These are phyloP conservation scores for Chlorops oryzae DNA, from an alignment of 1,140 invertebrate genomes.

Conservation along the genomic window DNA sequence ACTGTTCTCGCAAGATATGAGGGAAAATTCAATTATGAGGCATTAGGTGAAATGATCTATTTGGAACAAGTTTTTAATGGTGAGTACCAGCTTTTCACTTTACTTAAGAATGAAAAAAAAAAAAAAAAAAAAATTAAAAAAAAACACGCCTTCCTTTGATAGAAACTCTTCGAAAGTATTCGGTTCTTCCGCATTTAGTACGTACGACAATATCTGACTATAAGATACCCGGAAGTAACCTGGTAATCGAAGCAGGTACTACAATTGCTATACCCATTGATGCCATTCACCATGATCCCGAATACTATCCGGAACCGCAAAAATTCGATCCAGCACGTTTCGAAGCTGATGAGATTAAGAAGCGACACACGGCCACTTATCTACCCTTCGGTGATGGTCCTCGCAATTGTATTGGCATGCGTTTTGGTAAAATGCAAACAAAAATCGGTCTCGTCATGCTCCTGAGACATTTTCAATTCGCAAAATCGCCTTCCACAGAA, in stretches of 20 bases:
- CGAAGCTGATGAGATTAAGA: conserved; percentile 47
- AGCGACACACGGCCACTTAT: conserved; percentile 54
- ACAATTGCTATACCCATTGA: conserved; percentile 23
- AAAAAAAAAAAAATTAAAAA: no score
- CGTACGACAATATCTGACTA: conserved; percentile 55
- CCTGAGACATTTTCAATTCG: conserved; percentile 38
- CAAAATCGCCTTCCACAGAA: conserved; percentile 30
- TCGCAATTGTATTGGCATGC: conserved; percentile 56
- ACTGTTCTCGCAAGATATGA: conserved; percentile 44
- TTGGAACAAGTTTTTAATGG: conserved; percentile 52
- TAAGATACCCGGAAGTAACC: conserved; percentile 50
- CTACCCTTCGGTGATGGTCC: conserved; percentile 68
- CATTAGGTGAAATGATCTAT: conserved; percentile 51
- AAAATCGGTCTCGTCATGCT: conserved; percentile 23
- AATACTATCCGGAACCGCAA: conserved; percentile 55
- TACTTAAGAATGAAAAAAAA: no score
- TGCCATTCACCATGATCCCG: conserved; percentile 53
- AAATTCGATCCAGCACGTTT: conserved; percentile 58
- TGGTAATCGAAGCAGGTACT: conserved; percentile 33
- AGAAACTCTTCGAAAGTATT: conserved; percentile 62
- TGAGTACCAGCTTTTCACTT: no score
- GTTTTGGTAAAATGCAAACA: conserved; percentile 32
- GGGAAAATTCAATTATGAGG: conserved; percentile 54
- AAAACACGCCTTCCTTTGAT: no score
- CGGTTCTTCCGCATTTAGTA: conserved; percentile 55